Conservation (phyloP, 2,797 vertebrate species). For the Malacoctenus gilli region DNA sequence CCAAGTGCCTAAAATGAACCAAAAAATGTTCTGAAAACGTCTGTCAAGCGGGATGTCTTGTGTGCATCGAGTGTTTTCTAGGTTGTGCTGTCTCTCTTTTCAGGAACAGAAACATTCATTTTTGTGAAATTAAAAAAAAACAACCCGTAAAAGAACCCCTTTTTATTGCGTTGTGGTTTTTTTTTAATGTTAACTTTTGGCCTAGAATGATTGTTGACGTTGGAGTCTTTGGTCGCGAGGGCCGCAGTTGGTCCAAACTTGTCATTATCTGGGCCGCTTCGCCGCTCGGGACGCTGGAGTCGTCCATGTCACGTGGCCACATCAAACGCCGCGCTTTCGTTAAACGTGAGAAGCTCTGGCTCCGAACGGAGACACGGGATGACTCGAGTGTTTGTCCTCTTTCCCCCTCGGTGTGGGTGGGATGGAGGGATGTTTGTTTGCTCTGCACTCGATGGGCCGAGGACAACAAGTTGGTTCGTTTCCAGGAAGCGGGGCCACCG, state of each 20-base stretch:
- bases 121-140: conserved; percentile 81
- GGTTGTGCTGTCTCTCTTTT: conserved; percentile 75
- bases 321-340: conserved; percentile 16
- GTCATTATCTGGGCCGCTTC: conserved; percentile 29
- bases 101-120: conserved; percentile 77
- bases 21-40: conserved; percentile 70
- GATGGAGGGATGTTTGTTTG: conserved; percentile 28
- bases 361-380: conserved; percentile 2
- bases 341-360: conserved; percentile 7
- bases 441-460: conserved; percentile 38
- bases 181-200: conserved; percentile 47
- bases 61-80: conserved; percentile 76
- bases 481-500: conserved; percentile 42
- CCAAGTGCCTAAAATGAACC: conserved; percentile 83
- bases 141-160: conserved; percentile 28
- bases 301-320: conserved; percentile 16
- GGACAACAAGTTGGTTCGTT: conserved; percentile 42
- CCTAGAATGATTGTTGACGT: conserved; percentile 33
- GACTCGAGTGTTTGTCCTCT: conserved; percentile 8
- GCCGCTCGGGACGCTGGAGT: not conserved
- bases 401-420: conserved; percentile 4
- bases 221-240: conserved; percentile 17
- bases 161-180: conserved; percentile 58
- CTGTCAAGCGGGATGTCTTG: conserved; percentile 71
- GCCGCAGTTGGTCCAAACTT: conserved; percentile 26